Conservation (phyloP, 2,113 vertebrate species). For the Cnemophilus loriae region DNA sequence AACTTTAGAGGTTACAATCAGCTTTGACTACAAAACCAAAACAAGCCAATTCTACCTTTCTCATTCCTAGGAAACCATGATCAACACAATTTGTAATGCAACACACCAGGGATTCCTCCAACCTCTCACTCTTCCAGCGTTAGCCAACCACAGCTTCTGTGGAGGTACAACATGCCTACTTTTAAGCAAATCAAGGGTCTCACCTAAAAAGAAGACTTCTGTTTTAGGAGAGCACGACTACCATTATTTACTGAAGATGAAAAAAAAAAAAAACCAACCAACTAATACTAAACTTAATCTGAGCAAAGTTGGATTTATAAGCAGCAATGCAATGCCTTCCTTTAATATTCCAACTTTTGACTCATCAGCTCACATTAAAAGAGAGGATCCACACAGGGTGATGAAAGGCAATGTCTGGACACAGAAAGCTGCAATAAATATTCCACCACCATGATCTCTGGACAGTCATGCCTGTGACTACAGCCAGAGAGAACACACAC, state of each 20-base stretch:
- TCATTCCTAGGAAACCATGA: not conserved
- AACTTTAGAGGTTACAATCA: not conserved
- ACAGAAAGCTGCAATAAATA: not conserved
- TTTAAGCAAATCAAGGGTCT: not conserved
- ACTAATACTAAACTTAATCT: not conserved
- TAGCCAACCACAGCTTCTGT: not conserved
- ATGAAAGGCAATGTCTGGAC: not conserved
- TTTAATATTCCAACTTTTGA: not conserved
- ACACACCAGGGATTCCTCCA: not conserved
- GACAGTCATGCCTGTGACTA: not conserved
- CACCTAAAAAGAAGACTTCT: not conserved
- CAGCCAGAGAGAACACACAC: not conserved
- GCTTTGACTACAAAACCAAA: not conserved
- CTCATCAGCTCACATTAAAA: not conserved
- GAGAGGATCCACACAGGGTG: not conserved
- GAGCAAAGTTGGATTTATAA: not conserved
- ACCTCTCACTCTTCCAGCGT: not conserved
- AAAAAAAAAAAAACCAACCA: not conserved
- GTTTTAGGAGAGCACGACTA: not conserved
- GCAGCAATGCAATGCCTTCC: not conserved
- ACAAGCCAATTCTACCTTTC: not conserved
- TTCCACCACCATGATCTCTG: not conserved
- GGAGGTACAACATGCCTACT: not conserved
- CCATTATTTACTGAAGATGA: not conserved
- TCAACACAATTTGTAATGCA: not conserved